These are phyloP conservation scores for Ormyrus thymus DNA, from an alignment of 2,888 invertebrate genomes.

Conservation along the genomic window DNA sequence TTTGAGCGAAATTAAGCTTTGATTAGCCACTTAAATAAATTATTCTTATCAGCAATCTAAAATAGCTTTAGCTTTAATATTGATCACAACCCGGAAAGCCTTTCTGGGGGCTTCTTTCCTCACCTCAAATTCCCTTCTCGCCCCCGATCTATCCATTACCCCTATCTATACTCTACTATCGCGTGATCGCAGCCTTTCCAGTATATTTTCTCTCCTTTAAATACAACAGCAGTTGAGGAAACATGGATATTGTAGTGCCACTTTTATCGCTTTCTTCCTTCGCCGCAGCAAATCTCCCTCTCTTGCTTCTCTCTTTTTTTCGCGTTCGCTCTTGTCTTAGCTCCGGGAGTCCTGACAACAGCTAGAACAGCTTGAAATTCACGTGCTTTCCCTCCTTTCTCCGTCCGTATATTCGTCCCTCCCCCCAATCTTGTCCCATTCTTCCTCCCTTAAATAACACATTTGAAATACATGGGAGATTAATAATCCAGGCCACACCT, in stretches of 20 bases:
- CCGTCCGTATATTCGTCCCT: too few relatives aligned
- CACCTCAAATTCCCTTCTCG: neutral
- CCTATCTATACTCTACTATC: constrained; percentile 20
- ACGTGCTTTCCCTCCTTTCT: constrained; percentile 1
- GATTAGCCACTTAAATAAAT: neutral
- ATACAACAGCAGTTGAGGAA: constrained; percentile 25
- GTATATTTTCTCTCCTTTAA: constrained; percentile 47
- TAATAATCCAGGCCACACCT: constrained; percentile 50
- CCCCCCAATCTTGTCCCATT: constrained; percentile 33
- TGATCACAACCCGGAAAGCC: neutral
- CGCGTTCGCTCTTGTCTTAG: too few relatives aligned
- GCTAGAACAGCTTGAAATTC: constrained; percentile 31
- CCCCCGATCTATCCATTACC: constrained; percentile 23
- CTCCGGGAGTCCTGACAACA: neutral
- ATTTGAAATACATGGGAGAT: constrained; percentile 57
- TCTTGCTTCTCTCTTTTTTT: neutral
- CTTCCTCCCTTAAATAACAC: constrained; percentile 57
- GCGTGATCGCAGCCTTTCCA: constrained; percentile 47
- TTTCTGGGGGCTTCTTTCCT: constrained; percentile 1
- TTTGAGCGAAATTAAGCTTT: too few relatives aligned
- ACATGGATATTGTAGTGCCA: constrained; percentile 24
- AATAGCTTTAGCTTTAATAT: neutral
- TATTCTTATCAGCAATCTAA: constrained; percentile 14
- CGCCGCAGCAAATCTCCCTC: too few relatives aligned
- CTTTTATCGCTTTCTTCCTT: neutral